Evolutionary conservation across 2,888 invertebrate species (phyloP), one percentile per base, ranked within the genome.

Genomic region (Lapara coniferarum): DNA sequence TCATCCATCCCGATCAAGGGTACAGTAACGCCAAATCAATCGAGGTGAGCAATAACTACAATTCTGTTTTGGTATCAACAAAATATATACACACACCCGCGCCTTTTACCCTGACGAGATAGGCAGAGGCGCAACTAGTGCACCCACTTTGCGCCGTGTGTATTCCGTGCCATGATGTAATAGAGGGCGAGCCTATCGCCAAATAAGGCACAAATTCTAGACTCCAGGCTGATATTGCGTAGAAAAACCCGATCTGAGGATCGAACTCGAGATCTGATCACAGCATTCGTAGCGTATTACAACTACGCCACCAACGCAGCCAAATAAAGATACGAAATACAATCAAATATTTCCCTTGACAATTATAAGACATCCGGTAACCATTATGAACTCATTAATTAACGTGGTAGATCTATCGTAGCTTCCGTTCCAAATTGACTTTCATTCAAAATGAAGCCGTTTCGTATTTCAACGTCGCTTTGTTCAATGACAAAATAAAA

Each of bases 1-100:
- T 69, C 73, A 72, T 70, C 72, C 69, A 78, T 75, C 73, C 75
- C 71, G 79, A 78, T 74, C 83, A 82, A 81, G 82, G 82, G 71
- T 72, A 71, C 72, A 77, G 72, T 77, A 71, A 78, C 72, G 71
- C 68, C 75, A 77, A 77, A 75, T 72, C 71, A 72, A 78, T 77
- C 75, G 75, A 78, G 77, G 76, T 78, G 70, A 79, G 71, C 72
- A 71, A 67, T 73, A 70, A 71, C 70, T 71, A 37, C 49, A 44
- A 57, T 69, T 69, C 30, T 37, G 30, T 57, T 69, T 66, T 58
- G 51, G 66, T 57, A 66, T 57, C 58, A 30, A 37, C 44, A 57
- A 25, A 25, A 25, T 25, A 25, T 25, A 25, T 25, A 25, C 25
- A 25, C 25, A 25, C 25, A 25, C 25, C 2, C 25, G 2, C 25